Base-by-base conservation (phyloP, 2,113 vertebrate species). In the Tachuris rubrigastra region DNA sequence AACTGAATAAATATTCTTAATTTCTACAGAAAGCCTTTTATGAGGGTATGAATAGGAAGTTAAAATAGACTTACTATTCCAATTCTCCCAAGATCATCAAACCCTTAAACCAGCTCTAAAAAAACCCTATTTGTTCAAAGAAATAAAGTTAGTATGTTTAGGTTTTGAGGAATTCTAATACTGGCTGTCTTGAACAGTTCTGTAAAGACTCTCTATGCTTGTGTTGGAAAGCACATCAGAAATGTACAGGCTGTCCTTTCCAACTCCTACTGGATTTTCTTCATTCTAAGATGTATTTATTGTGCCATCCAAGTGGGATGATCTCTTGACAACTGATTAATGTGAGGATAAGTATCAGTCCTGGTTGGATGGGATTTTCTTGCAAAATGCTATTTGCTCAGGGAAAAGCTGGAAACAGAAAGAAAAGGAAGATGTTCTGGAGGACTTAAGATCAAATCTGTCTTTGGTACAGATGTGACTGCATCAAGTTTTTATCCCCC, bases 261-360 rank as follows among this genome's bases (percentile, higher is more conserved):
- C 73, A 92, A 83, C 76, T 95, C 90, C 93, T 95, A 92, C 92
- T 92, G 92, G 52, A 93, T 94, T 90, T 88, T 87, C 59, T 93
- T 92, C 55, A 5, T 90, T 83, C 81, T 63, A 77, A 87, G 68
- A 87, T 88, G 56, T 75, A 78, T 90, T 96, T 92, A 84, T 95
- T 65, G 35, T 88, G 27, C 85, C 68, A 72, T 94, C 59, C 75
- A 91, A 93, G 31, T 83, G 65, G 76, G 68, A 96, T 93, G 95
- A 90, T 92, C 52, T 91, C 93, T 84, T 86, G 68, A 74, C 72
- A 93, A 65, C 75, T 81, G 82, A 93, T 91, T 94, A 94, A 88
- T 90, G 22, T 78, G 56, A 92, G 50, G 74, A 62, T 82, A 95
- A 93, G 42, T 49, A 87, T 77, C 56, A 63, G 67, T 28, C 24